Base-by-base conservation (phyloP, 2,113 vertebrate genomes). In the Syrrhaptes paradoxus region DNA sequence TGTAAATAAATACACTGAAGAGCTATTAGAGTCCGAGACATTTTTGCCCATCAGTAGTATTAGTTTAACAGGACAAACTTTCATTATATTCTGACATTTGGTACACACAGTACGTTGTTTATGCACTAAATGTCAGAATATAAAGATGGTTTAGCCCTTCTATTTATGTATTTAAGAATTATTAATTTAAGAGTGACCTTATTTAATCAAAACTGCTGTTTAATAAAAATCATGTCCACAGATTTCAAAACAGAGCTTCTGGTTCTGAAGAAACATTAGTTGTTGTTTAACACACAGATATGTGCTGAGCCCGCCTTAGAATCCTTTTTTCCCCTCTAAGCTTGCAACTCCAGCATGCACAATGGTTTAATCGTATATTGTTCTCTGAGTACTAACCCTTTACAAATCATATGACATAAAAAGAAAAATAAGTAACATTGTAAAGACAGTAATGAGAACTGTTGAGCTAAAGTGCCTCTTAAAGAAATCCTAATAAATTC, bases 381-480 rank as follows among this genome's bases (percentile, higher is more conserved):
- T 98, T 98, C 98, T 97, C 97, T 72, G 96, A 98, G 97, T 97
- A 96, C 98, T 91, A 98, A 97, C 98, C 98, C 98, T 98, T 98
- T 98, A 98, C 98, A 98, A 98, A 98, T 98, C 98, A 98, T 98
- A 97, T 97, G 98, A 98, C 98, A 97, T 98, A 98, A 98, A 98
- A 98, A 98, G 98, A 98, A 98, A 98, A 98, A 98, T 97, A 98
- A 98, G 97, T 97, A 98, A 98, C 97, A 98, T 97, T 98, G 98
- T 98, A 98, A 98, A 98, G 98, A 98, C 98, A 97, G 98, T 98
- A 98, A 98, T 98, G 98, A 99, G 98, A 98, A 98, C 98, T 98
- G 98, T 98, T 99, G 98, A 99, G 99, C 98, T 98, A 98, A 98
- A 99, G 98, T 98, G 98, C 98, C 98, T 98, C 98, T 98, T 98